These are phyloP conservation scores for Lamprologus sp. DNA, from an alignment of 2,113 vertebrate genomes.

Conservation along the genomic window DNA sequence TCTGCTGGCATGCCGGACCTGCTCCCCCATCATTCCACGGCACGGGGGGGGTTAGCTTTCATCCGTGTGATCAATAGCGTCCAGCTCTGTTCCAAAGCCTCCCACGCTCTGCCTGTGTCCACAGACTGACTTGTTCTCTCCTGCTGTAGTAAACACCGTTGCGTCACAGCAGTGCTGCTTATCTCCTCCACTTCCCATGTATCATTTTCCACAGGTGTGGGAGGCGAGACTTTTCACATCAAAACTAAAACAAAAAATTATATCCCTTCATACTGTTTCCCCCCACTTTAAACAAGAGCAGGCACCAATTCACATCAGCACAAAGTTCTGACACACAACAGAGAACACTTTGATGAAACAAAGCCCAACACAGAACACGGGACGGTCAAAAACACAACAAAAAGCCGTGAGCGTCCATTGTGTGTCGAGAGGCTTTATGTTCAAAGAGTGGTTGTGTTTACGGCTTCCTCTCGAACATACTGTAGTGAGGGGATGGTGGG, in stretches of 20 bases:
- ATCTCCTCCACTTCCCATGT: neutral
- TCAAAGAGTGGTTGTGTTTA: constrained; percentile 11
- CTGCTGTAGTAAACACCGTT: constrained; percentile 7
- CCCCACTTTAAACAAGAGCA: neutral
- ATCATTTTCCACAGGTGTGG: neutral
- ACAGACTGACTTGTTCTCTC: neutral
- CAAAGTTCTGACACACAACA: neutral
- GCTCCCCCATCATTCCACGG: constrained; percentile 9
- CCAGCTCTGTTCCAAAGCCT: neutral
- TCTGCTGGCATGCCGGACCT: constrained; percentile 25
- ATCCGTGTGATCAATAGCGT: constrained; percentile 27
- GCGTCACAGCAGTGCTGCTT: constrained; percentile 4
- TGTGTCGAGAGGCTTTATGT: constrained; percentile 20
- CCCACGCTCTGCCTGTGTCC: neutral
- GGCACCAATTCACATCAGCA: neutral
- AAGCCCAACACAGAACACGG: constrained; percentile 20
- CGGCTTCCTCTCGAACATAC: constrained; percentile 51
- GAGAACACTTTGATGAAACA: neutral
- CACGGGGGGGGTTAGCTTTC: constrained; percentile 19
- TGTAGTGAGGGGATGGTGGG: neutral
- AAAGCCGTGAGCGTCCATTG: constrained; percentile 19
- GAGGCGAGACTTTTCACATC: neutral
- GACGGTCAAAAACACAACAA: neutral
- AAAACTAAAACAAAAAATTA: neutral
- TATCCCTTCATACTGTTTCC: neutral